Percentiles rank a stretch among this genome's conserved stretches.
These are phyloP conservation scores for Austrofundulus limnaeus DNA, from an alignment of 2,113 vertebrate species.

Conservation along the genomic window DNA sequence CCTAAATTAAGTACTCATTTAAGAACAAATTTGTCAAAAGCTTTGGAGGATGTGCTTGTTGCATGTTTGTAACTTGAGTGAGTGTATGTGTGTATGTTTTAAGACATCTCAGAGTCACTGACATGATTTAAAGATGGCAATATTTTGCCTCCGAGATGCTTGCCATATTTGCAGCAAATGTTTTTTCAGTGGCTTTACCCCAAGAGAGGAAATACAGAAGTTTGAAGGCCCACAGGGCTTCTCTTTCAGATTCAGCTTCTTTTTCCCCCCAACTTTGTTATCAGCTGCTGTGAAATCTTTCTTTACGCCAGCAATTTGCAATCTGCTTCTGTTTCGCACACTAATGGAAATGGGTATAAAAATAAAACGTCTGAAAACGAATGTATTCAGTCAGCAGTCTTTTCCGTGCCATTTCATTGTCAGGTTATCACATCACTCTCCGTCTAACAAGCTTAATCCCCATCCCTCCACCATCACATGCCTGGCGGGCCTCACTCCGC, in stretches of 20 bases:
- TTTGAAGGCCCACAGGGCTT: conserved; percentile 18
- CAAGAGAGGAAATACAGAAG: conserved; percentile 24
- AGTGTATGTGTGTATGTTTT: conserved; percentile 8
- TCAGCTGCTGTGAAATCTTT: conserved; percentile 42
- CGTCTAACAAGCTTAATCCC: conserved; percentile 58
- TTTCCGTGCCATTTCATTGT: conserved; percentile 33
- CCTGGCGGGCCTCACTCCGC: conserved; percentile 72
- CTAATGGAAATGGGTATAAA: conserved; percentile 28
- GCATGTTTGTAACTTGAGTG: conserved; percentile 33
- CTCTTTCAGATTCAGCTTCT: conserved; percentile 9
- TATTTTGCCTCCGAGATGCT: conserved; percentile 28
- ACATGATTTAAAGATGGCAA: conserved; percentile 36
- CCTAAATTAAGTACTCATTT: not conserved
- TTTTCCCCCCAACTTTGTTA: conserved; percentile 15
- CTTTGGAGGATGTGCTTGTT: conserved; percentile 16
- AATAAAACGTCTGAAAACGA: conserved; percentile 47
- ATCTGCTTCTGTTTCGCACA: conserved; percentile 41
- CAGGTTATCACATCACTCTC: conserved; percentile 48
- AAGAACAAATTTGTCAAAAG: not conserved
- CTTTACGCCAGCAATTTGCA: conserved; percentile 21
- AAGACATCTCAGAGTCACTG: conserved; percentile 20
- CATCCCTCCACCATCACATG: conserved; percentile 75
- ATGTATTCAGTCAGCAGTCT: conserved; percentile 13
- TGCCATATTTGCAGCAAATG: conserved; percentile 38
- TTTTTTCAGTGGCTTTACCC: conserved; percentile 39